These are phyloP conservation scores for Oxyura jamaicensis DNA, from an alignment of 2,113 vertebrate genomes.

Conservation along the genomic window DNA sequence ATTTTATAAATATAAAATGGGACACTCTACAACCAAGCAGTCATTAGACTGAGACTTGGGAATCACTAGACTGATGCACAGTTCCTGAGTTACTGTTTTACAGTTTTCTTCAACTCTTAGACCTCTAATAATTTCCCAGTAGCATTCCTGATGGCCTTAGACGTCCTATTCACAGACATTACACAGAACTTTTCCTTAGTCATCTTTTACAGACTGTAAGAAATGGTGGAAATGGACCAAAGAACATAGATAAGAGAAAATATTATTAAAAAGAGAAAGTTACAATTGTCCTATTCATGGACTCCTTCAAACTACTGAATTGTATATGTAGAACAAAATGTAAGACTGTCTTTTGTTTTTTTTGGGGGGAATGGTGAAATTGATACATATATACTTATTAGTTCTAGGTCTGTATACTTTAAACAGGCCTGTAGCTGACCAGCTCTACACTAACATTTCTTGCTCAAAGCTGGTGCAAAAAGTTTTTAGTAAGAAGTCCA, in stretches of 20 bases:
- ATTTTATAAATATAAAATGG: background rate
- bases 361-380: background rate
- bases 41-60: background rate
- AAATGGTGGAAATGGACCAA: background rate
- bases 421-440: background rate
- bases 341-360: background rate
- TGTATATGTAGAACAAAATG: background rate
- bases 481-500: background rate
- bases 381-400: background rate
- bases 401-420: background rate
- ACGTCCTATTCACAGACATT: background rate
- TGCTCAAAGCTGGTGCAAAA: background rate
- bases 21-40: background rate
- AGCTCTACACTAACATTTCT: background rate
- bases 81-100: background rate
- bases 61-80: background rate
- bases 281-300: background rate
- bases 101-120: background rate
- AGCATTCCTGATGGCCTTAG: background rate
- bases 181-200: background rate
- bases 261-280: background rate
- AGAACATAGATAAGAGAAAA: background rate
- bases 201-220: background rate
- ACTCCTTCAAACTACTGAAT: background rate
- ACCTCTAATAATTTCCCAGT: background rate